Base-by-base conservation (phyloP, 1,140 invertebrate genomes). In the Drosophila biarmipes region DNA sequence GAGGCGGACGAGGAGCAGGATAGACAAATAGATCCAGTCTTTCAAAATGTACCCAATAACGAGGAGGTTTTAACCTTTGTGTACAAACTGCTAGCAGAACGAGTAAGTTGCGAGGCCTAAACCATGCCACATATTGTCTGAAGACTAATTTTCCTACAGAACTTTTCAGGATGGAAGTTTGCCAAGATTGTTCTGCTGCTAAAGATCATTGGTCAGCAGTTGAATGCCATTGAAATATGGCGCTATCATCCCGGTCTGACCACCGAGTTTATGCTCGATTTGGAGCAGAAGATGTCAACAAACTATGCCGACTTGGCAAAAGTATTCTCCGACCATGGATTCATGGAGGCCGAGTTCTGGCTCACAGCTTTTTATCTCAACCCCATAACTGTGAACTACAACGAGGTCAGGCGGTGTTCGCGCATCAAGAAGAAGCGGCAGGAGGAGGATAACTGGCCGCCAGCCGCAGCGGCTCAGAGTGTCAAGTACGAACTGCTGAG, bases 341-440 rank as follows among this genome's bases (percentile, higher is more conserved):
- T 91, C 38, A 82, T 91, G 76, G 90, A 91, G 52, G 84, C 91
- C 0, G 90, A 91, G 45, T 90, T 91, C 21, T 91, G 90, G 90
- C 40, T 91, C 0, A 91, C 90, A 3, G 87, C 90, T 2, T 91
- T 91, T 52, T 91, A 91, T 54, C 61, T 91, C 7, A 61, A 91
- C 77, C 90, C 90, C 2, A 87, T 59, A 6, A 7, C 56, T 0
- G 35, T 19, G 6, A 78, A 80, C 29, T 90, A 90, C 24, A 78
- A 69, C 43, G 84, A 89, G 14, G 89, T 91, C 0, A 86, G 79
- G 27, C 78, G 87, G 0, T 87, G 87, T 27, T 87, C 82, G 0
- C 74, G 84, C 8, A 78, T 84, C 12, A 84, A 85, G 29, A 89
- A 66, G 7, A 80, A 79, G 11, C 84, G 75, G 0, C 68, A 49